A percentile compares a stretch with the other conserved stretches of the same genome.
Conservation (phyloP, 2,113 vertebrate species). For the Prietella phreatophila region DNA sequence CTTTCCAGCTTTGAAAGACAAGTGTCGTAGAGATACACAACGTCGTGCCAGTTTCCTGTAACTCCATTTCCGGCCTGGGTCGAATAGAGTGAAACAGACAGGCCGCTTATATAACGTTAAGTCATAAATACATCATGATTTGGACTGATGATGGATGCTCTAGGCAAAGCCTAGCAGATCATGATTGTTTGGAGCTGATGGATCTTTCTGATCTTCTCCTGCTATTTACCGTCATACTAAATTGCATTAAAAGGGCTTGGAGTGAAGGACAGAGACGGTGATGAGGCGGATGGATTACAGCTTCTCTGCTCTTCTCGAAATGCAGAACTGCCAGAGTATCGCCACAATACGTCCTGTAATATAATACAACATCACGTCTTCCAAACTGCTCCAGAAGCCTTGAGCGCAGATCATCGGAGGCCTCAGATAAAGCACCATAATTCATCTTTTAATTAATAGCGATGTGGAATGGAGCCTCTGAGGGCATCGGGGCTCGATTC, state of each 20-base stretch:
- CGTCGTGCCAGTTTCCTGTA: neutral
- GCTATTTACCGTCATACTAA: neutral
- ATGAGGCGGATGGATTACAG: neutral
- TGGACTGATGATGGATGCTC: neutral
- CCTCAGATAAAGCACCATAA: conserved; percentile 68
- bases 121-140: neutral
- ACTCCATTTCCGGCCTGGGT: neutral
- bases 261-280: conserved; percentile 10
- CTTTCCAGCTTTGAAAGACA: neutral
- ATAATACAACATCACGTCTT: conserved; percentile 48
- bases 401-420: conserved; percentile 57
- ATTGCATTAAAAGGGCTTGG: neutral
- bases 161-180: neutral
- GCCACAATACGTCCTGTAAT: conserved; percentile 33
- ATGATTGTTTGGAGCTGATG: conserved; percentile 9
- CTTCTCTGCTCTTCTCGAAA: neutral
- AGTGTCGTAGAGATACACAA: too few species aligned
- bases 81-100: neutral
- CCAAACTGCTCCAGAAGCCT: conserved; percentile 44
- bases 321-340: neutral
- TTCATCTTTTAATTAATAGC: conserved; percentile 77
- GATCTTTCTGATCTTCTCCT: neutral
- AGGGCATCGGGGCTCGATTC: conserved; percentile 63
- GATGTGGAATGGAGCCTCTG: conserved; percentile 49
- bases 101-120: neutral